Evolutionary conservation across 2,888 invertebrate genomes (phyloP), one percentile per base, ranked within the genome.

Genomic region (Stenurella melanura): DNA sequence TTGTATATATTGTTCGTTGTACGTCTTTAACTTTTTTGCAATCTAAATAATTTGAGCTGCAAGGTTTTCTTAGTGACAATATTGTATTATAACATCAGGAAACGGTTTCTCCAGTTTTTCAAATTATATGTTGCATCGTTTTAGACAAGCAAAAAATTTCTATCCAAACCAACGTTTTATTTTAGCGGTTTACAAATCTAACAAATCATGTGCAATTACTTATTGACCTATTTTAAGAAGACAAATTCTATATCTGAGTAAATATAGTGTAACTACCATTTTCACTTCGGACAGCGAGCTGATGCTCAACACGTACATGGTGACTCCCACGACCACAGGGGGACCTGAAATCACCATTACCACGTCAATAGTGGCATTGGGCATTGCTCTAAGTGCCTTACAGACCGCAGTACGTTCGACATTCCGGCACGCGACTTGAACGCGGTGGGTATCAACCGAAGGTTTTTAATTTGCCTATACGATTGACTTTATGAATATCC

Each of bases 281-380:
- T 97, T 95, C 92, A 97, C 97, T 95, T 98, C 98, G 92, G 97
- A 97, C 92, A 98, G 96, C 91, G 97, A 97, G 93, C 97, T 96
- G 94, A 98, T 98, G 93, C 96, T 96, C 92, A 97, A 95, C 92
- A 98, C 97, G 93, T 97, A 97, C 95, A 98, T 97, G 92, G 97
- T 97, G 93, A 98, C 96, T 91, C 97, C 97, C 91, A 98, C 97
- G 92, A 96, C 97, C 92, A 98, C 98, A 90, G 98, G 97, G 91
- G 96, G 95, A 94, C 96, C 97, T 97, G 95, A 91, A 96, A 94
- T 92, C 90, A 90, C 89, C 87, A 90, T 88, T 86, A 83, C 87
- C 86, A 86, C 86, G 86, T 86, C 85, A 86, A 82, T 73, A 81
- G 80, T 82, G 81, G 82, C 79, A 76, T 79, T 81, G 78, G 30